Evolutionary conservation across 2,113 vertebrate species (phyloP).

Genomic region (Cyanistes caeruleus): DNA sequence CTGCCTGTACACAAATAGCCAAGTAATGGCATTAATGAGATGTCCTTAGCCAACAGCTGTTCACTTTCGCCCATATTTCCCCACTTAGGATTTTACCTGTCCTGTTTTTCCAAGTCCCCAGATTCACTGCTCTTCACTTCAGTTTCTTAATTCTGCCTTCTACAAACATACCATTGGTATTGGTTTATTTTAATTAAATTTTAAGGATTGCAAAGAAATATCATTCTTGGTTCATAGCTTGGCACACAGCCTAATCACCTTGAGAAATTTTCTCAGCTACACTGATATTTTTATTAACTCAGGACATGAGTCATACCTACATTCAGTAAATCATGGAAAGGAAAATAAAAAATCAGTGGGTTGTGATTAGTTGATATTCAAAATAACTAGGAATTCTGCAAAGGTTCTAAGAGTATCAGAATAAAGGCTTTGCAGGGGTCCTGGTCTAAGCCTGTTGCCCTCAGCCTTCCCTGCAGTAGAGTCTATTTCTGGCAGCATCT

Average conservation of each 20-base stretch:
- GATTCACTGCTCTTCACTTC: neutral
- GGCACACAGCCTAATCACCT: neutral
- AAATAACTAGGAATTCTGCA: neutral
- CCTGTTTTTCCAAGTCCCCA: neutral
- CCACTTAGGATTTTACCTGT: neutral
- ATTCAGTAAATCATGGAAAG: neutral
- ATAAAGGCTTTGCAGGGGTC: neutral
- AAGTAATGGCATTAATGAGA: neutral
- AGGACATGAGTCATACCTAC: neutral
- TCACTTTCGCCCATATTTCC: neutral
- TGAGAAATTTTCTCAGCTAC: neutral
- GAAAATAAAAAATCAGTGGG: neutral
- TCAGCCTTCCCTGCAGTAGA: neutral
- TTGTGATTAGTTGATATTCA: neutral
- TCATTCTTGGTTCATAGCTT: neutral
- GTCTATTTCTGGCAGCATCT: neutral
- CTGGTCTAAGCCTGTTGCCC: neutral
- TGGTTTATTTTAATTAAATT: neutral
- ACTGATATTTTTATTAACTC: neutral
- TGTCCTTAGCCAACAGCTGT: neutral
- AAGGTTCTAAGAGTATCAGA: neutral
- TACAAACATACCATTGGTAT: neutral
- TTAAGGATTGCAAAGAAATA: neutral
- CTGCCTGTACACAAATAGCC: neutral
- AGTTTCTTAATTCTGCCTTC: neutral